These are phyloP conservation scores for Crocallis elinguaria DNA, from an alignment of 2,888 invertebrate species.

Conservation along the genomic window DNA sequence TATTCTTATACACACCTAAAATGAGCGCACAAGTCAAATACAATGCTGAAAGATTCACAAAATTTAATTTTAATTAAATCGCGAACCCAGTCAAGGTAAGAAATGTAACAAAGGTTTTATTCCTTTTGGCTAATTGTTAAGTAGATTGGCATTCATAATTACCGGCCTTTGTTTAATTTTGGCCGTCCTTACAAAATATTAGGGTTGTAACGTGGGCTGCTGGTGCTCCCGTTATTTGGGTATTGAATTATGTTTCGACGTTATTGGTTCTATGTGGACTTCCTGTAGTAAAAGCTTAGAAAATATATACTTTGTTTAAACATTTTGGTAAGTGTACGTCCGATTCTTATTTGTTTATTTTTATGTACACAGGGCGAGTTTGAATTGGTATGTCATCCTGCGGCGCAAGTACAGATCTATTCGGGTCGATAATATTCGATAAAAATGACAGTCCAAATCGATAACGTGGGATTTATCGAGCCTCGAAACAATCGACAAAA, in stretches of 20 bases:
- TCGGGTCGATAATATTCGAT: too few relatives aligned
- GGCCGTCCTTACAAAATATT: constrained; percentile 27
- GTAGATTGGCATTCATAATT: constrained; percentile 55
- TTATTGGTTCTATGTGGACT: not conserved
- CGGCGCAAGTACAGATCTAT: too few relatives aligned
- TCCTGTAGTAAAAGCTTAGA: too few relatives aligned
- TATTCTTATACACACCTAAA: constrained; percentile 13
- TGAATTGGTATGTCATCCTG: too few relatives aligned
- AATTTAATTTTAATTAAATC: constrained; percentile 49
- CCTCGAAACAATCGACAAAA: too few relatives aligned
- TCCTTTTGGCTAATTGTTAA: constrained; percentile 46
- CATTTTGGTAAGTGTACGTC: too few relatives aligned
- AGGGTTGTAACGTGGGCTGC: constrained; percentile 1
- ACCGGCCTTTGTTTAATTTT: constrained; percentile 46
- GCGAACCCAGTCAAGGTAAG: constrained; percentile 42
- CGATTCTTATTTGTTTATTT: too few relatives aligned
- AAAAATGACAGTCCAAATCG: too few relatives aligned
- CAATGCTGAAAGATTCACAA: constrained; percentile 31
- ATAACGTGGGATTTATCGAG: too few relatives aligned
- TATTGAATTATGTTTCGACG: not conserved
- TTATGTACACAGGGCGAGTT: too few relatives aligned
- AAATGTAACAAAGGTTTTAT: constrained; percentile 43
- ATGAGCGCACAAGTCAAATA: constrained; percentile 34
- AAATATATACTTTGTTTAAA: too few relatives aligned
- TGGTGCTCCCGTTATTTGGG: not conserved